Evolutionary conservation across 2,797 vertebrate species (phyloP).

Genomic region (Pogoniulus pusillus): DNA sequence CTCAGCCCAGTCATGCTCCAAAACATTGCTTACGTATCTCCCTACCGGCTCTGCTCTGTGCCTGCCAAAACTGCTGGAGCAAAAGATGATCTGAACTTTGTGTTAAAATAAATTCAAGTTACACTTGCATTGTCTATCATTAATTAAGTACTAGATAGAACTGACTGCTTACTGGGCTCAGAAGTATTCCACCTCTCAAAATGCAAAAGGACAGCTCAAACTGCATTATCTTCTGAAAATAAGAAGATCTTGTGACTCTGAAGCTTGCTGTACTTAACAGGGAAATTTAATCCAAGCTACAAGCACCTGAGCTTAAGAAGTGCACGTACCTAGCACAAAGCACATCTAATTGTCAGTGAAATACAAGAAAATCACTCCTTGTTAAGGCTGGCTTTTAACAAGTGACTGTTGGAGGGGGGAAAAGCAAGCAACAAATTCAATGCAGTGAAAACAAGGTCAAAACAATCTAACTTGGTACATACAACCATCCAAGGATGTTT

Average conservation of each 20-base stretch:
- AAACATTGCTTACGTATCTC: neutral
- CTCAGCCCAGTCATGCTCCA: neutral
- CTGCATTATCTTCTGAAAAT: neutral
- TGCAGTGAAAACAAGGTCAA: neutral
- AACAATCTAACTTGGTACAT: neutral
- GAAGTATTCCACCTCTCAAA: neutral
- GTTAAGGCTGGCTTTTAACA: neutral
- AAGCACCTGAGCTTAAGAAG: neutral
- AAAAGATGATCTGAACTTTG: neutral
- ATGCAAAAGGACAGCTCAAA: neutral
- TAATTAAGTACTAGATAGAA: neutral
- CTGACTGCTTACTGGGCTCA: neutral
- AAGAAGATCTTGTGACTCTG: neutral
- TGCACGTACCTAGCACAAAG: neutral
- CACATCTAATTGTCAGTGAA: neutral
- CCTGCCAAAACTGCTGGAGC: neutral
- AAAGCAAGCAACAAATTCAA: neutral
- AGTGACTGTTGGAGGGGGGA: rapidly evolving
- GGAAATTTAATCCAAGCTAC: neutral
- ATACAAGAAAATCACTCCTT: neutral
- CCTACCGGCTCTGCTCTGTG: rapidly evolving
- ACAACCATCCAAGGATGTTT: neutral
- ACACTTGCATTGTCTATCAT: neutral
- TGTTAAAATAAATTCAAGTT: neutral
- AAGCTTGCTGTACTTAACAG: neutral